Base-by-base conservation (phyloP, 1,140 invertebrate genomes). In the Linepithema humile region DNA sequence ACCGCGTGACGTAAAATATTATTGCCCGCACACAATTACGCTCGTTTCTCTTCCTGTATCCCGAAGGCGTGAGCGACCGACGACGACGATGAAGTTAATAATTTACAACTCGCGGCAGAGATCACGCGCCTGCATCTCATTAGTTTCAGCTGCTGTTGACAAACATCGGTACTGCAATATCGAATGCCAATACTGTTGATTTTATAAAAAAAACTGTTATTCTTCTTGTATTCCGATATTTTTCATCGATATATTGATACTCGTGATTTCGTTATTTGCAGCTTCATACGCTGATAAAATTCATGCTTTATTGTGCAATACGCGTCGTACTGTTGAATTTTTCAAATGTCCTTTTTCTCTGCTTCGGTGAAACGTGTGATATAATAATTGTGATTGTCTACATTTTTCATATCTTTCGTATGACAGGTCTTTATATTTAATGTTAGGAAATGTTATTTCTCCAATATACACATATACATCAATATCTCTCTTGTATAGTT, bases 401-500 rank as follows among this genome's bases (percentile, higher is more conserved):
- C 40, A 45, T 75, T 75, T 62, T 75, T 38, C 20, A 75, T 62
- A 75, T 74, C 26, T 72, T 55, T 72, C 48, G 20, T 53, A 35
- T 55, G 69, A 55, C 20, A 23, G 38, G n/a, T 62, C 26, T 45
- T 23, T 59, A 50, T 72, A 10, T 26, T 12, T 43, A 23, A n/a
- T 38, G 17, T 15, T n/a, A n/a, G n/a, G n/a, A n/a, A n/a, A n/a
- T n/a, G n/a, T n/a, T n/a, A n/a, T 60, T 43, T 62, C 1, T 32
- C 10, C 38, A 38, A 45, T 45, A 26, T 17, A 48, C 5, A n/a
- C n/a, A 26, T 20, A 35, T 10, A 48, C 12, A 17, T 23, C 23
- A 45, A 48, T 62, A 2, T 72, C 26, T 77, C 45, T 78, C 86
- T 88, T 70, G 92, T 93, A 26, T 90, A 97, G 96, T 97, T 89